Evolutionary conservation across 2,113 vertebrate species (phyloP).

Genomic region (Calidris pygmaea): DNA sequence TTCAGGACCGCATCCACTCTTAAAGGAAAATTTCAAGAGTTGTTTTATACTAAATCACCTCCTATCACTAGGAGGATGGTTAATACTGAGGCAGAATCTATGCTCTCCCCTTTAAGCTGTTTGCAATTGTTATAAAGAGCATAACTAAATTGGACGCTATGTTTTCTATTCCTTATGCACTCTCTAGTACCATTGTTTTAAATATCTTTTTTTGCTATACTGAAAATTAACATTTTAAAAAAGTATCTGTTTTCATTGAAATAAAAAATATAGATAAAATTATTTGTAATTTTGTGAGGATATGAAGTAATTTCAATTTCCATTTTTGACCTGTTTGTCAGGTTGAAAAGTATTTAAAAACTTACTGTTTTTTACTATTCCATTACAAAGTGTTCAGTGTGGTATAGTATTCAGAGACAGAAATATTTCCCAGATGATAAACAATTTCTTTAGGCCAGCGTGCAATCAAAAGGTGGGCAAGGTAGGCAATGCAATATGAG

Average conservation of each 20-base stretch:
- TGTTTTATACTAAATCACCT: not conserved
- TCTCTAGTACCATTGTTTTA: not conserved
- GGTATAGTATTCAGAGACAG: not conserved
- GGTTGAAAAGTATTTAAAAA: not conserved
- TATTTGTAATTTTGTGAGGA: not conserved
- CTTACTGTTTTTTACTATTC: not conserved
- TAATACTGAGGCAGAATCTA: rapidly evolving
- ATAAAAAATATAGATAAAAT: not conserved
- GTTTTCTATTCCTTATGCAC: not conserved
- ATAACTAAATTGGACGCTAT: not conserved
- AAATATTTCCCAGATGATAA: not conserved
- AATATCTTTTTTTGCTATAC: not conserved
- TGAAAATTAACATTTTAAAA: not conserved
- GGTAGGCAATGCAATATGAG: not conserved
- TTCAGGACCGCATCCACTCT: not conserved
- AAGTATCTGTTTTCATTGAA: not conserved
- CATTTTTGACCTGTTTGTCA: not conserved
- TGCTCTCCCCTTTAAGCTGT: not conserved
- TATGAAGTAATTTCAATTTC: not conserved
- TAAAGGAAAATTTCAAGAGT: not conserved
- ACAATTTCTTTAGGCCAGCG: not conserved
- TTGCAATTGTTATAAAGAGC: not conserved
- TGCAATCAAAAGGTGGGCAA: not conserved
- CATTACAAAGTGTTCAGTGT: not conserved
- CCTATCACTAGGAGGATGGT: not conserved